Conservation (phyloP, 2,797 vertebrate genomes). For the Phoebastria nigripes region DNA sequence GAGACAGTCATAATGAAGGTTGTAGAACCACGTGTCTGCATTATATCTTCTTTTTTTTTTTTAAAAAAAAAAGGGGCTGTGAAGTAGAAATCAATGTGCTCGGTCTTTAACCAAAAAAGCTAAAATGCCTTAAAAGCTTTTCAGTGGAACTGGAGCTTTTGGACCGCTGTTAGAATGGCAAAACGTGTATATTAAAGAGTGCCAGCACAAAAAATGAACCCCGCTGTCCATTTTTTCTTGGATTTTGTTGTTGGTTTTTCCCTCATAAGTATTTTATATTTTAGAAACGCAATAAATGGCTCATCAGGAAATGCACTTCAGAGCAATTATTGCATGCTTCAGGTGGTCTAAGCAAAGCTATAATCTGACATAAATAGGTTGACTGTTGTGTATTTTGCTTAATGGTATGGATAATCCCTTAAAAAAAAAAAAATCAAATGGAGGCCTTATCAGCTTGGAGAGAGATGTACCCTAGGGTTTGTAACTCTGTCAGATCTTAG, state of each 20-base stretch:
- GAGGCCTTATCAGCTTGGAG: background rate
- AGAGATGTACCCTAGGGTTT: background rate
- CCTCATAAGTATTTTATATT: background rate
- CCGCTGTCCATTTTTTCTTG: background rate
- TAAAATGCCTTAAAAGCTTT: background rate
- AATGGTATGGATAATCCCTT: background rate
- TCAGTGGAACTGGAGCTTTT: background rate
- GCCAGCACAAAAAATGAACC: background rate
- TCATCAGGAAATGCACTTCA: background rate
- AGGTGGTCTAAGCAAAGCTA: background rate
- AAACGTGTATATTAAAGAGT: background rate
- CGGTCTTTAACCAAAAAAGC: background rate
- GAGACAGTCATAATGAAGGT: background rate
- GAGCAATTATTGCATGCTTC: background rate
- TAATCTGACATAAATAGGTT: background rate
- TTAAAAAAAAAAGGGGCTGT: background rate
- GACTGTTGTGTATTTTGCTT: background rate
- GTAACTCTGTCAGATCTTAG: background rate
- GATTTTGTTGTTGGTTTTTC: background rate
- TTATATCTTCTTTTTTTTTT: background rate
- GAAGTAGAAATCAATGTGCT: background rate
- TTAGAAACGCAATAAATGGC: background rate
- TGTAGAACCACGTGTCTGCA: background rate
- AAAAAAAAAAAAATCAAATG: background rate
- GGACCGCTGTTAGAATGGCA: background rate